These are phyloP conservation scores for Keiferia lycopersicella DNA, from an alignment of 2,888 invertebrate genomes.

Conservation along the genomic window DNA sequence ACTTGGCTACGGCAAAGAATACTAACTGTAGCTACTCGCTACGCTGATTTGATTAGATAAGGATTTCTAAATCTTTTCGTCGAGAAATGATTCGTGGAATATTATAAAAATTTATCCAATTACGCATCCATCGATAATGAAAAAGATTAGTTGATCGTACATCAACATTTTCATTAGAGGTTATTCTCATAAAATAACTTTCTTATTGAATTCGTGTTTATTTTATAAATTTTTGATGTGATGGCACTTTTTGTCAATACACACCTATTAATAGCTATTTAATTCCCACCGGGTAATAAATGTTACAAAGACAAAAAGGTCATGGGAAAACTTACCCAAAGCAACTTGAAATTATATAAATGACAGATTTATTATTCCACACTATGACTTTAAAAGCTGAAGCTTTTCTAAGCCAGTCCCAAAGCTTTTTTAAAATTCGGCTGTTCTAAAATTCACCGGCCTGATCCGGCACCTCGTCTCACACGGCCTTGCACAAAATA, in stretches of 20 bases:
- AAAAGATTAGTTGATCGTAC: too few species aligned
- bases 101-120: not conserved
- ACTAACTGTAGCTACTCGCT: too few species aligned
- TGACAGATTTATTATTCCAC: not conserved
- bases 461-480: slow-evolving; percentile 1
- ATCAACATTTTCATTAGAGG: too few species aligned
- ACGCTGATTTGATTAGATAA: slow-evolving; percentile 18
- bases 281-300: too few species aligned
- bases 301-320: too few species aligned
- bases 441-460: slow-evolving; percentile 5
- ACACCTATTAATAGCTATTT: too few species aligned
- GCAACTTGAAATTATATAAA: not conserved
- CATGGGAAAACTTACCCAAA: not conserved
- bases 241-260: too few species aligned
- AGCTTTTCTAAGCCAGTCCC: not conserved
- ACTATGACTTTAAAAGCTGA: not conserved
- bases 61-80: slow-evolving; percentile 16
- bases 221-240: too few species aligned
- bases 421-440: slow-evolving; percentile 1
- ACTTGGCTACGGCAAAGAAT: slow-evolving; percentile 1
- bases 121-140: too few species aligned
- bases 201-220: too few species aligned
- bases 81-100: not conserved
- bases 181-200: too few species aligned
- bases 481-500: not conserved